These are phyloP conservation scores for Anarrhichthys ocellatus DNA, from an alignment of 2,113 vertebrate genomes.

Conservation along the genomic window DNA sequence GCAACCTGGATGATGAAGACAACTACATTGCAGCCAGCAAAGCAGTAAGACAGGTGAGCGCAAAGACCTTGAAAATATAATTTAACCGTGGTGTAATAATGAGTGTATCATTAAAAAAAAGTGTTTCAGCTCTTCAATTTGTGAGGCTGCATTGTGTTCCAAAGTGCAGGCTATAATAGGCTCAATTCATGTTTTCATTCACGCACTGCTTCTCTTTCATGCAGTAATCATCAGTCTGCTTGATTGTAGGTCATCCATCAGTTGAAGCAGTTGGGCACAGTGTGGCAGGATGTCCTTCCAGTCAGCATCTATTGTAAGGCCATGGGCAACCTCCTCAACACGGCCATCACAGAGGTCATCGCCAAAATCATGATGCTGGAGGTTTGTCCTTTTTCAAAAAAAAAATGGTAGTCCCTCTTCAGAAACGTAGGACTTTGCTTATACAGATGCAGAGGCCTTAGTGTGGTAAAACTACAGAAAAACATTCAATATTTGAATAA, in stretches of 20 bases:
- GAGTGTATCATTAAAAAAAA: no score
- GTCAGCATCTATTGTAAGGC: constrained; percentile 95
- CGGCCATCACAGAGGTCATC: constrained; percentile 88
- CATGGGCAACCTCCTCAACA: constrained; percentile 93
- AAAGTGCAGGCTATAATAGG: neutral
- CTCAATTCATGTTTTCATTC: neutral
- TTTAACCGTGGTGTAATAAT: no score
- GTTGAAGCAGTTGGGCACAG: constrained; percentile 90
- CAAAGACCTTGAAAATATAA: neutral
- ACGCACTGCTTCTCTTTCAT: neutral
- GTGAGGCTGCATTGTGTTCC: neutral
- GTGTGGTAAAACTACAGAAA: no score
- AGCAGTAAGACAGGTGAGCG: constrained; percentile 85
- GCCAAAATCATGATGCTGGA: constrained; percentile 90
- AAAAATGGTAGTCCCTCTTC: no score
- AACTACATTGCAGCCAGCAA: constrained; percentile 92
- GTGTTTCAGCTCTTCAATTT: neutral
- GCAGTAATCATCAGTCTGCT: neutral
- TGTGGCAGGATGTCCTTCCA: constrained; percentile 97
- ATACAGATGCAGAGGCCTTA: no score
- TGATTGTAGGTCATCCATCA: constrained; percentile 91
- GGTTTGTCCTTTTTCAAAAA: constrained; percentile 77
- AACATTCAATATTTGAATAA: no score
- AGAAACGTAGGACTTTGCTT: no score
- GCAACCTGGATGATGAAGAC: constrained; percentile 93